Evolutionary conservation across 2,888 invertebrate genomes (phyloP), one percentile per base, ranked within the genome.

Genomic region (Chromoteleia sp.): DNA sequence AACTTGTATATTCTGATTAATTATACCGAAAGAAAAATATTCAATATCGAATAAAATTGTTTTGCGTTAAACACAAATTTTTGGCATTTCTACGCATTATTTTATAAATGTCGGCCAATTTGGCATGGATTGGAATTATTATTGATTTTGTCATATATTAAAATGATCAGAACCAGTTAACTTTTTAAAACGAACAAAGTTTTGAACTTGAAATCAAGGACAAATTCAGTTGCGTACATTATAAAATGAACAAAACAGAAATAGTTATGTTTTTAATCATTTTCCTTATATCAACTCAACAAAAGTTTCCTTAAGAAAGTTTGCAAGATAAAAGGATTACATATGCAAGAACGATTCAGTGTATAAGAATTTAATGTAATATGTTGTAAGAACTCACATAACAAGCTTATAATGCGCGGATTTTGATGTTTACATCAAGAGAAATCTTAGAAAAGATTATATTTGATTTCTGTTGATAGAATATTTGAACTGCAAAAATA

Each of bases 271-370:
- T n/a, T n/a, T n/a, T n/a, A n/a, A n/a, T n/a, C n/a, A 25, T 25
- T 25, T 25, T 25, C 25, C 25, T 33, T 33, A n/a, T n/a, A n/a
- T n/a, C n/a, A n/a, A n/a, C n/a, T 33, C 8, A 33, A 33, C 1
- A 33, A 33, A 14, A 39, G 14, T 14, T 39, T n/a, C 12, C 6
- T 39, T 39, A 39, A 39, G 39, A 39, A 39, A 12, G 39, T n/a
- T 12, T 2, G 6, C 12, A 39, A 39, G 39, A 1, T 39, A 39
- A 39, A 12, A 39, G 12, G 39, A n/a, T 39, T 39, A 39, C 39
- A 3, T 39, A 39, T 39, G n/a, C n/a, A n/a, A 39, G 10, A 39
- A 14, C 39, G 39, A 39, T 39, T 39, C 33, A 10, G 33, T 33
- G 4, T 1, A 33, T 33, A 33, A 33, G 8, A 33, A 4, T 33